Conservation (phyloP, 30 jellyfish, hydroid and myxozoan species). For the Aurelia sp. region DNA sequence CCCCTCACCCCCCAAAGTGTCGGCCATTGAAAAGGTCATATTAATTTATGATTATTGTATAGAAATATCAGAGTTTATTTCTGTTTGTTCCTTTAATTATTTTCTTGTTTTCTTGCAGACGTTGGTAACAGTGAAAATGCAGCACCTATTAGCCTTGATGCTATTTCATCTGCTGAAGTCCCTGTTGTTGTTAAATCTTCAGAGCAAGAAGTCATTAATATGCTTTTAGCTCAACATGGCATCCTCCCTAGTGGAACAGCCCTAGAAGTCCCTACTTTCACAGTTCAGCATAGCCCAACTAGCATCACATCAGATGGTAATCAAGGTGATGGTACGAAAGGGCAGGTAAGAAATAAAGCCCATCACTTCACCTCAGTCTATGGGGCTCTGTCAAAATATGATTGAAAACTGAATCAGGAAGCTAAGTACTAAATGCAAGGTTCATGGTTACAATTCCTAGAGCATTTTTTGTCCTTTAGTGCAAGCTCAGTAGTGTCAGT, state of each 20-base stretch:
- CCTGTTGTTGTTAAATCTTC: slow-evolving; percentile 20
- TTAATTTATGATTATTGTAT: no score
- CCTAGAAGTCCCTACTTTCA: slow-evolving; percentile 40
- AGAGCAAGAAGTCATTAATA: slow-evolving; percentile 48
- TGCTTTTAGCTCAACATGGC: slow-evolving; percentile 67
- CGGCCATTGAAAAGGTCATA: no score
- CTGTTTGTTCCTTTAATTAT: no score
- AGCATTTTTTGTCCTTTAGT: no score
- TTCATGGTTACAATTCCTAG: no score
- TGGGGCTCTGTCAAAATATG: no score
- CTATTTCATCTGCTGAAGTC: slow-evolving; percentile 25
- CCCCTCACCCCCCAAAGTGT: no score
- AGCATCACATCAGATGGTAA: background rate
- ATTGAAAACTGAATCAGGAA: no score
- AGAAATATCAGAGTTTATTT: no score
- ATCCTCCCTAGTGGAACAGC: slow-evolving; percentile 34
- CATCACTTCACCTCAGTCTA: no score
- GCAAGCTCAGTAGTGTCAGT: no score
- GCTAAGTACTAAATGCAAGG: no score
- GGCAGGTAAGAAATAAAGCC: slow-evolving; percentile 1
- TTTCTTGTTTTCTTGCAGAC: background rate
- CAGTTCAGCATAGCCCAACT: slow-evolving; percentile 40
- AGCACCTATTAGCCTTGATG: slow-evolving; percentile 61
- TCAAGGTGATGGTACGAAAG: slow-evolving; percentile 12
- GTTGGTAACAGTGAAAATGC: slow-evolving; percentile 27